Conservation (phyloP, 2,888 invertebrate genomes). For the Caenorhabditis imperialis region DNA sequence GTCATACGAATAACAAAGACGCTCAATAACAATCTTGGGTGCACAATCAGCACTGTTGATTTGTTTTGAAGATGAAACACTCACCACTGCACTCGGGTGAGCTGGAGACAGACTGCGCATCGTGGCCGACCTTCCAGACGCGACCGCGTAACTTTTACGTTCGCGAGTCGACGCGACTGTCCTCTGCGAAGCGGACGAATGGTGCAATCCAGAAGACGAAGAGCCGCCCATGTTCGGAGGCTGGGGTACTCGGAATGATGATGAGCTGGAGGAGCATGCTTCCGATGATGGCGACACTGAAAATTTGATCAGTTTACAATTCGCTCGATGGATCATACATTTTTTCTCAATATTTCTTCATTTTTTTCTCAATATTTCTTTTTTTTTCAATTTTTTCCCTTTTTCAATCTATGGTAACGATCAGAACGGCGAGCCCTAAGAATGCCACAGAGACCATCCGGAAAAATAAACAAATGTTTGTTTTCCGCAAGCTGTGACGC, state of each 20-base stretch:
- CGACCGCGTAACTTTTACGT: conserved; percentile 25
- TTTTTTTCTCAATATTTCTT: too few relatives aligned
- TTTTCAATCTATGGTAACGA: conserved; percentile 7
- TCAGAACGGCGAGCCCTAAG: background rate
- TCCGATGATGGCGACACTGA: conserved; percentile 60
- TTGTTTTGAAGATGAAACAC: too few relatives aligned
- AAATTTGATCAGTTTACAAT: too few relatives aligned
- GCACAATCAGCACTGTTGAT: too few relatives aligned
- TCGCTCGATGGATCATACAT: too few relatives aligned
- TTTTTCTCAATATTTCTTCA: too few relatives aligned
- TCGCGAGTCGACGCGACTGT: conserved; percentile 31
- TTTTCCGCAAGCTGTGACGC: conserved; percentile 51
- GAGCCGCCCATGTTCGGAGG: conserved; percentile 1
- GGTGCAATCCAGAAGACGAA: conserved; percentile 1
- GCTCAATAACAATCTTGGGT: too few relatives aligned
- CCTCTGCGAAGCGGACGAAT: conserved; percentile 2
- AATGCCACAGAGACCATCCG: conserved; percentile 20
- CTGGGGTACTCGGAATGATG: conserved; percentile 9
- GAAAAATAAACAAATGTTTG: conserved; percentile 55
- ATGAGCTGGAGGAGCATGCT: conserved; percentile 57
- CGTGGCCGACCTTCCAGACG: conserved; percentile 24
- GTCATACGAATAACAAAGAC: too few relatives aligned
- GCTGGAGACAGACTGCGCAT: conserved; percentile 59
- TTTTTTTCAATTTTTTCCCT: conserved; percentile 11
- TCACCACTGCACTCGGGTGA: conserved; percentile 58